Conservation (phyloP, 2,888 invertebrate genomes). For the Eutolmus rufibarbis region DNA sequence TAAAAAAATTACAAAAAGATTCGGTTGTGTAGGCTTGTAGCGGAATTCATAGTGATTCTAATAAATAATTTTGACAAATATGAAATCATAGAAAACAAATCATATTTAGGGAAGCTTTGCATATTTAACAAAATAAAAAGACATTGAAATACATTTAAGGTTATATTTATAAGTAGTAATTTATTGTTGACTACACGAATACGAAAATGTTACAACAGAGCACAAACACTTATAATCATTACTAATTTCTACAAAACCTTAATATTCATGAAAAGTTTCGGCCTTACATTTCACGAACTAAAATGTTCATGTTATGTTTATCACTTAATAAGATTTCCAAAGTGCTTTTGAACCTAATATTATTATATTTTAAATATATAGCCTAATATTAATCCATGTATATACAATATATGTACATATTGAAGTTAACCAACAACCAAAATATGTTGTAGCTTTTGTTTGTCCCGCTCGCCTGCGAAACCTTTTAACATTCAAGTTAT, state of each 20-base stretch:
- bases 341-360: not conserved
- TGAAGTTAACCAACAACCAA: too few relatives aligned
- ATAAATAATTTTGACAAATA: conserved; percentile 5
- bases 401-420: too few relatives aligned
- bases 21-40: conserved; percentile 34
- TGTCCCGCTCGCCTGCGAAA: too few relatives aligned
- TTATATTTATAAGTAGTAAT: conserved; percentile 19
- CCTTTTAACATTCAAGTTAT: too few relatives aligned
- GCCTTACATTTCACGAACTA: not conserved
- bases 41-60: conserved; percentile 7
- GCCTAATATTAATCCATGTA: too few relatives aligned
- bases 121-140: conserved; percentile 10
- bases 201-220: not conserved
- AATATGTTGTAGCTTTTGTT: too few relatives aligned
- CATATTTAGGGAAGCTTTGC: conserved; percentile 36
- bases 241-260: not conserved
- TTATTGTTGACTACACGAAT: conserved; percentile 22
- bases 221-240: not conserved
- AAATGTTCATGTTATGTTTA: not conserved
- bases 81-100: conserved; percentile 17
- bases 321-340: not conserved
- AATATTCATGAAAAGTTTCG: conserved; percentile 9
- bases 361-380: not conserved
- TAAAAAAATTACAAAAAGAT: not conserved
- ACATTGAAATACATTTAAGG: not conserved